phyloP scores from a whole-genome alignment of 2,888 invertebrate genomes.

The Cepaea hortensis region DNA sequence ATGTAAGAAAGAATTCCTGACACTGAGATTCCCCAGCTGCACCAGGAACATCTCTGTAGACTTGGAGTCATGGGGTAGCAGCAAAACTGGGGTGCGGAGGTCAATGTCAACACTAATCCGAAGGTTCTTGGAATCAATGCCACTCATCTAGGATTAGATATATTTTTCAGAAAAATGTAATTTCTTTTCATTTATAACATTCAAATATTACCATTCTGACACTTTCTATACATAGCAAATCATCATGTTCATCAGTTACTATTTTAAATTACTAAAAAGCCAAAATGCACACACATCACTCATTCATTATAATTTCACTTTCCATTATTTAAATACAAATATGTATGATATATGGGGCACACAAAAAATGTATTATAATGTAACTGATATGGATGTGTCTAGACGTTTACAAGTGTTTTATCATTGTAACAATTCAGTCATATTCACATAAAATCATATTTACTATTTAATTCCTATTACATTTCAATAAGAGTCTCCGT shows the following conservation, averaged over 20 bases:
- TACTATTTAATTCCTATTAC: too few species aligned
- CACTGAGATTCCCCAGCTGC: constrained; percentile 85
- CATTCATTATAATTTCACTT: too few species aligned
- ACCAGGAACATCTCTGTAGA: constrained; percentile 86
- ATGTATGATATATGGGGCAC: too few species aligned
- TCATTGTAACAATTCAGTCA: too few species aligned
- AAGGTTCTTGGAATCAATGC: constrained; percentile 68
- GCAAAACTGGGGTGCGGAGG: constrained; percentile 85
- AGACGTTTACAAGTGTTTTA: too few species aligned
- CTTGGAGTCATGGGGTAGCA: constrained; percentile 87
- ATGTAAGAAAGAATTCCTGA: constrained; percentile 85
- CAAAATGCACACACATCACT: neutral
- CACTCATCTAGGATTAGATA: constrained; percentile 62
- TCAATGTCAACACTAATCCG: constrained; percentile 82
- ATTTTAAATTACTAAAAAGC: neutral
- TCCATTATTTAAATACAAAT: too few species aligned
- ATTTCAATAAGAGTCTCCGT: too few species aligned
- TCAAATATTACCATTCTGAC: neutral
- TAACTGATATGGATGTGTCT: too few species aligned
- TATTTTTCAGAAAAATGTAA: neutral
- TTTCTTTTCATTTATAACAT: neutral
- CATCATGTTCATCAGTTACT: neutral
- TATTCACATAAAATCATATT: too few species aligned
- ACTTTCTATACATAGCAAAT: too few species aligned
- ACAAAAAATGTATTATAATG: too few species aligned